Evolutionary conservation across 2,113 vertebrate species (phyloP), one percentile per base, ranked within the genome.

Genomic region (Pachyramphus minor): DNA sequence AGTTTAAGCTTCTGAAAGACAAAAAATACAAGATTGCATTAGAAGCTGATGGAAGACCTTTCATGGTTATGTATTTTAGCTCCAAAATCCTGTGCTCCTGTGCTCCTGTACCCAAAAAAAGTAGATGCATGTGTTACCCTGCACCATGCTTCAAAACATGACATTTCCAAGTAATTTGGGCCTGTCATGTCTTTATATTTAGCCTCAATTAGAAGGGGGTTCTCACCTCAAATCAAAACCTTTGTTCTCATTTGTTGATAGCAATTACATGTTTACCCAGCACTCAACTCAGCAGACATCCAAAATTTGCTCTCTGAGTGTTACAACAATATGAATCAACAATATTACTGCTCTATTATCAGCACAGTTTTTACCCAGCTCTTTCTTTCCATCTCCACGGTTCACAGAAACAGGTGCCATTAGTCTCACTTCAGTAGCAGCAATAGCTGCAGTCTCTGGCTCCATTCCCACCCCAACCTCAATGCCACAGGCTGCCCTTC

Each of bases 351-450:
- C n/a, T 67, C 37, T 90, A 16, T 91, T 66, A 49, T 3, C 28
- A 50, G n/a, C 62, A 82, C 45, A 73, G 44, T 9, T 91, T 83
- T 84, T 23, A 41, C 15, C 30, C 64, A 63, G n/a, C 41, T 66
- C 5, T 0, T 24, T 75, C 19, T 67, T 75, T 56, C 44, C 24
- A 41, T 14, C 45, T 73, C 75, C 59, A 28, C 0, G 0, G 19
- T 41, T 82, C 56, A 55, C 37, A 30, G 28, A 79, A 76, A 27
- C 41, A 9, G 30, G 10, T 42, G 49, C 47, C 49, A 13, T 39
- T 44, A 8, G 22, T 56, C 7, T 31, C 35, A 16, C 64, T 62
- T 28, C 50, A 73, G 37, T 25, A 74, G 37, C 39, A 68, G 24
- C 66, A 67, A 21, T 30, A 56, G 25, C 37, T 62, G 69, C 35